Base-by-base conservation (phyloP, 2,888 invertebrate genomes). In the Mythimna lalbum region DNA sequence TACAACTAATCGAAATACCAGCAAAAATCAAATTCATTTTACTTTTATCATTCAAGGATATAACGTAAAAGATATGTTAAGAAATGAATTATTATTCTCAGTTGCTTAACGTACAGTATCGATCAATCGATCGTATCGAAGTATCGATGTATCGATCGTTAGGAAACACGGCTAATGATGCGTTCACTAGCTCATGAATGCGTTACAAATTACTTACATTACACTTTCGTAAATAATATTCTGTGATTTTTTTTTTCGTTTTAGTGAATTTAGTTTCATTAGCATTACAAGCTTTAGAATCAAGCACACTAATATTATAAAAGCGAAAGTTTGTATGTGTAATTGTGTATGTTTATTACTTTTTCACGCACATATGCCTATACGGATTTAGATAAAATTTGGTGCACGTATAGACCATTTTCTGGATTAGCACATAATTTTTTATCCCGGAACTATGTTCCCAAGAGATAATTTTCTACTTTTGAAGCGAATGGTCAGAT, bases 131-230 rank as follows among this genome's bases (percentile, higher is more conserved):
- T 69, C 21, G 5, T 27, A 53, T 62, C 62, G 36, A 52, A 23
- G 19, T 39, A 62, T 65, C 67, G 47, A 79, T 68, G 23, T 33
- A 62, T 65, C 67, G 47, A 79, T 72, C 56, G 59, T 82, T 74
- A 76, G 70, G 82, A 75, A 82, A 82, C 43, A 63, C 10, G 55
- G 19, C 59, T 71, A 82, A 73, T 75, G 80, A 73, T 80, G 77
- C 82, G 69, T 82, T 69, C 62, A 77, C 53, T 62, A 10, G 52
- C 68, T 75, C 80, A 71, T 62, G 74, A 82, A 73, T 75, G 74
- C 68, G 70, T 80, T 71, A 65, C 79, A 71, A 76, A 76, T 79
- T 71, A 68, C 56, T 79, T 71, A 68, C 56, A 68, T 50, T 68
- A 61, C 56, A 71, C 68, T 71, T 71, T 79, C 80, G 31, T 61